Base-by-base conservation (phyloP, 2,797 vertebrate genomes). In the Pteronotus mesoamericanus region DNA sequence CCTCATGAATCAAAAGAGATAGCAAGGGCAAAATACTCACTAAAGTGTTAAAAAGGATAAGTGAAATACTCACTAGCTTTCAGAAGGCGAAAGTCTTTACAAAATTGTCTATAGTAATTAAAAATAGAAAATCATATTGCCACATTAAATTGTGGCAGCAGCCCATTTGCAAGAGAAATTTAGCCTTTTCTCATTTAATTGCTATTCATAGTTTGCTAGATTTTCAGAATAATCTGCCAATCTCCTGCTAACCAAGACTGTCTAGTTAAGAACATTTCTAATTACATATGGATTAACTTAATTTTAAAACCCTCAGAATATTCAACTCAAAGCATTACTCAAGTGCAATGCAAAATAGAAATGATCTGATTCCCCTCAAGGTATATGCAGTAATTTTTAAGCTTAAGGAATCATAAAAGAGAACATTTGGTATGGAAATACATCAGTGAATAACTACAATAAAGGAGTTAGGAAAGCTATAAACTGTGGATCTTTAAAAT, bases 111-210 rank as follows among this genome's bases (percentile, higher is more conserved):
- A 75, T 34, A 95, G 83, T 87, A 97, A 96, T 96, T 96, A 84
- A 97, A 97, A 96, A 95, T 69, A 96, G 86, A 96, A 95, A 96
- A 92, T 94, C 95, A 80, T 89, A 80, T 77, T 96, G 42, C 93
- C 51, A 86, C 86, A 39, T 89, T 77, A 84, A 92, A 53, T 55
- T 93, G 94, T 96, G 90, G 90, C 88, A 83, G 93, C 37, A 94
- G 64, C 80, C 69, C 94, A 92, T 94, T 97, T 89, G 86, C 75
- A 95, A 86, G 91, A 37, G 57, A 78, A 97, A 97, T 79, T 95
- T 53, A 96, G 59, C 92, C 79, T 92, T 92, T 97, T 92, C 93
- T 96, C 94, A 61, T 95, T 96, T 97, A 94, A 96, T 92, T 95
- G 59, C 86, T 96, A 61, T 78, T 93, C 94, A 72, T 95, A 79